These are phyloP conservation scores for Lophochroa leadbeateri DNA, from an alignment of 2,113 vertebrate species.

Conservation along the genomic window DNA sequence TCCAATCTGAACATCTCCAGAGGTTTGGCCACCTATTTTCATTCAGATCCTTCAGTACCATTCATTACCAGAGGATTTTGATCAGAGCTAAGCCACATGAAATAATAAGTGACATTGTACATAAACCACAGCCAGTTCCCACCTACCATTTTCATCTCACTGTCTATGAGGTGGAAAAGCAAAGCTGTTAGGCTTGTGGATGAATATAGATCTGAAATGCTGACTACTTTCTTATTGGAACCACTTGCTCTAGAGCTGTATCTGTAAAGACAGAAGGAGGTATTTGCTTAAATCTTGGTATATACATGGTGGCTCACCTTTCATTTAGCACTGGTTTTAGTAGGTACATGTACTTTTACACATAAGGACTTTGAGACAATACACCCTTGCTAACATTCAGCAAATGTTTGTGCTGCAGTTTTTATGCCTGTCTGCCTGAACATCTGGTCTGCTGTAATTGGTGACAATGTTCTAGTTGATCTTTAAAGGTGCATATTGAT, in stretches of 20 bases:
- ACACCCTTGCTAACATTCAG: neutral
- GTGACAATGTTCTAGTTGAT: neutral
- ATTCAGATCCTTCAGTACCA: neutral
- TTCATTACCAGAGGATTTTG: neutral
- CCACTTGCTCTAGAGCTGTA: neutral
- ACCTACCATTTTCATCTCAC: neutral
- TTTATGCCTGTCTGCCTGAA: neutral
- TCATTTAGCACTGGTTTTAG: neutral
- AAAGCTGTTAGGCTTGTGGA: neutral
- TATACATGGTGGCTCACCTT: neutral
- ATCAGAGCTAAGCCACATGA: neutral
- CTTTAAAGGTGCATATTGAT: slow-evolving; percentile 41
- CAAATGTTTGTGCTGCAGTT: neutral
- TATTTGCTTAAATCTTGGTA: neutral
- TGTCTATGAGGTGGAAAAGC: neutral
- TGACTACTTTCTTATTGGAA: neutral
- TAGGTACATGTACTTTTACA: neutral
- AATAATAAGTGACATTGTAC: neutral
- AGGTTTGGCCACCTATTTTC: neutral
- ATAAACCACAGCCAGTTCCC: neutral
- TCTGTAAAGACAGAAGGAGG: neutral
- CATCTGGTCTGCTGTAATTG: slow-evolving; percentile 9
- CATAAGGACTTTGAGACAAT: neutral
- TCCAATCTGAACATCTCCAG: neutral
- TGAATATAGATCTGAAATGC: neutral